Conservation (phyloP, 1,140 invertebrate species). For the Saccostrea cuccullata region DNA sequence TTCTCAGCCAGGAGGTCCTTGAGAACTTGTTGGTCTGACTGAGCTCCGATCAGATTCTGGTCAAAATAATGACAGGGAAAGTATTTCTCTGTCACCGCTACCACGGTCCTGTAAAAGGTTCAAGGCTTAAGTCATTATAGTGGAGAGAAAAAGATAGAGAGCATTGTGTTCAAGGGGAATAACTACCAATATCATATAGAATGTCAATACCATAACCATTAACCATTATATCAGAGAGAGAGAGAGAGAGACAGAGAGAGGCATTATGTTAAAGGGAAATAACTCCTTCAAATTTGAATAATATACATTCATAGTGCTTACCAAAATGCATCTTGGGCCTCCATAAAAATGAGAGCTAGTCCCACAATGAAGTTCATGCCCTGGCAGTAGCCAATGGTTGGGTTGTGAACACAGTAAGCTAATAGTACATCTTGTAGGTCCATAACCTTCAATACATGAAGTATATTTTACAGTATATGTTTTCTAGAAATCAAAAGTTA, state of each 20-base stretch:
- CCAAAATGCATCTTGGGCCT: conserved; percentile 81
- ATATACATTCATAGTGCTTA: conserved; percentile 54
- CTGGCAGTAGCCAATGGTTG: conserved; percentile 80
- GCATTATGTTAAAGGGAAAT: neutral
- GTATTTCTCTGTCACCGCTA: conserved; percentile 80
- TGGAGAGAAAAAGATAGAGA: conserved; percentile 10
- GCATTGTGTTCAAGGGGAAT: neutral
- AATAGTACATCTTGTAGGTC: conserved; percentile 80
- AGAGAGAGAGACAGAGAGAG: neutral
- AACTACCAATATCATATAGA: neutral
- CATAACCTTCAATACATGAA: conserved; percentile 74
- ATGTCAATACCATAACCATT: neutral
- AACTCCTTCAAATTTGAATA: neutral
- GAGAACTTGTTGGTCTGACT: conserved; percentile 80
- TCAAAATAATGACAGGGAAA: conserved; percentile 81
- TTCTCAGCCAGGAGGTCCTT: conserved; percentile 79
- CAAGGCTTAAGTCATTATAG: neutral
- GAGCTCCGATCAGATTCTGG: conserved; percentile 80
- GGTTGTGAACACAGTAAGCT: conserved; percentile 81
- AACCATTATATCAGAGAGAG: neutral
- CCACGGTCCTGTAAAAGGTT: conserved; percentile 73
- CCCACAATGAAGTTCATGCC: conserved; percentile 82
- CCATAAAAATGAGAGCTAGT: conserved; percentile 80
- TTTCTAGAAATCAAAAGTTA: neutral
- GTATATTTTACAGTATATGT: no score